Evolutionary conservation across 2,113 vertebrate genomes (phyloP), one percentile per base, ranked within the genome.

Genomic region (Hystrix brachyura): DNA sequence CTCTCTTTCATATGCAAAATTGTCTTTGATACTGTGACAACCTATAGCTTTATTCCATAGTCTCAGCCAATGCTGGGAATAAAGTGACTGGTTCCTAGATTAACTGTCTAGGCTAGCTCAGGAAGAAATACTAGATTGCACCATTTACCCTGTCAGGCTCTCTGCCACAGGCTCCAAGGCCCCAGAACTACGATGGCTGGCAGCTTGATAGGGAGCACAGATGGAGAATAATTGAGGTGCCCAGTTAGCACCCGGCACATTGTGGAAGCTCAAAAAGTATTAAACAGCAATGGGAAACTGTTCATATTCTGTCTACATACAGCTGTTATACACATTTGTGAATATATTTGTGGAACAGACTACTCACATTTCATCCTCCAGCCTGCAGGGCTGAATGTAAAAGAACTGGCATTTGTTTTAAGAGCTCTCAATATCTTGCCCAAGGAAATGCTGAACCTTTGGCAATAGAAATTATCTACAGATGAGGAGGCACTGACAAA

Each of bases 171-270:
- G 71, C 72, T 95, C 51, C 3, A 5, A 69, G 94, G 62, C 38
- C 79, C 48, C 46, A 76, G 43, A 64, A 71, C 11, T 83, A 27
- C 53, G 62, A 90, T 2, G 17, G n/a, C 94, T 97, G 95, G 81
- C 85, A 97, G 92, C 81, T 93, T 87, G 80, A 71, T 55, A 85
- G 85, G 48, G 34, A 96, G 79, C 88, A 93, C 94, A 96, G 95
- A 97, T 94, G 90, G 96, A 92, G 80, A 94, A 62, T 90, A 97
- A 96, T 55, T 90, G 95, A 97, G 81, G 92, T 94, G 59, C 64
- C 89, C 91, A 78, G 64, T 89, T 76, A 97, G 62, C 84, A 96
- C 80, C 83, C 94, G 84, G 71, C 89, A 95, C 86, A 81, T 72
- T 87, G 87, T 57, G n/a, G 51, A 65, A 96, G 81, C 91, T 82